Evolutionary conservation across 2,113 vertebrate species (phyloP).

Genomic region (Pavo muticus): DNA sequence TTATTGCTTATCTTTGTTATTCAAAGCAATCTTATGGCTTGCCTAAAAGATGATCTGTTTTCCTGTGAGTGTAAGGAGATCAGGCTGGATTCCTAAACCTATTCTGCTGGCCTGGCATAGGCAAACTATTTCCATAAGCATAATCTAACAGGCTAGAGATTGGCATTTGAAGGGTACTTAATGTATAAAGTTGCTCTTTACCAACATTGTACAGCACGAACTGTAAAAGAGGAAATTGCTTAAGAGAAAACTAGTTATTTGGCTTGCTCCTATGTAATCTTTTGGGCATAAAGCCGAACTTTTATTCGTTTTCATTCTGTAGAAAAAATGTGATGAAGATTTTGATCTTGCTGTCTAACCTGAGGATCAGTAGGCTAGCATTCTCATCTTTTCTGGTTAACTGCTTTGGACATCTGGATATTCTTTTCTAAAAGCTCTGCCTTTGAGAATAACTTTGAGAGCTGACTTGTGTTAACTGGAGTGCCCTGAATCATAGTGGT

Average conservation of each 20-base stretch:
- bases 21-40: not conserved
- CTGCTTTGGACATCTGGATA: not conserved
- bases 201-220: not conserved
- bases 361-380: not conserved
- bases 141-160: not conserved
- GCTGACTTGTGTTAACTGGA: not conserved
- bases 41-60: not conserved
- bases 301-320: not conserved
- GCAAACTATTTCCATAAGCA: not conserved
- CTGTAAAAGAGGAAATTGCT: not conserved
- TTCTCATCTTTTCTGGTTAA: not conserved
- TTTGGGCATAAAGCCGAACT: not conserved
- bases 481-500: not conserved
- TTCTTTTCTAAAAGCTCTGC: not conserved
- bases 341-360: not conserved
- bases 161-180: not conserved
- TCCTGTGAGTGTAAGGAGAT: not conserved
- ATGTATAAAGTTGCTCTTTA: not conserved
- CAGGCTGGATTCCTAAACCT: not conserved
- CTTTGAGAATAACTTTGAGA: not conserved
- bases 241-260: not conserved
- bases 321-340: not conserved
- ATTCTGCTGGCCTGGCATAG: not conserved
- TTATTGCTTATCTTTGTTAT: not conserved
- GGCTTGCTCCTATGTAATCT: not conserved